Conservation (phyloP, 2,888 invertebrate species). For the Ommatoiulus sabulosus region DNA sequence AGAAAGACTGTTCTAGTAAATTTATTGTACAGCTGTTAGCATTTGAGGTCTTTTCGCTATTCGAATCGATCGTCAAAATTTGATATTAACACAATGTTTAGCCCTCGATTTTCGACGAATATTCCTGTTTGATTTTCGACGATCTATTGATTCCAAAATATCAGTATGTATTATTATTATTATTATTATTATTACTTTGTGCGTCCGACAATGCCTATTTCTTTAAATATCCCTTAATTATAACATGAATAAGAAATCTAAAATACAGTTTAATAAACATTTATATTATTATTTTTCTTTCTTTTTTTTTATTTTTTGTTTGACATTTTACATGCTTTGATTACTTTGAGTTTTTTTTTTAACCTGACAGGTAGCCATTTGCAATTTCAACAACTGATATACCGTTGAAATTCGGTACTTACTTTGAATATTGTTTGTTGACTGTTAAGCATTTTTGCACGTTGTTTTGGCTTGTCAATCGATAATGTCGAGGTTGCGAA, state of each 20-base stretch:
- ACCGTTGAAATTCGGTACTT: not conserved
- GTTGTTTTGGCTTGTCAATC: not conserved
- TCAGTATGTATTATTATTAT: not conserved
- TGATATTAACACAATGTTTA: not conserved
- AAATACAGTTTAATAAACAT: not conserved
- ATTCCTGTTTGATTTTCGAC: too few relatives aligned
- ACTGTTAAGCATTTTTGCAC: not conserved
- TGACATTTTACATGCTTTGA: too few relatives aligned
- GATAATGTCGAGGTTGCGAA: not conserved
- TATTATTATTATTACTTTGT: not conserved
- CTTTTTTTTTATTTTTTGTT: not conserved
- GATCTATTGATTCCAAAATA: not conserved
- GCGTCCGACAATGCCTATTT: not conserved
- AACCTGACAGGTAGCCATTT: not conserved
- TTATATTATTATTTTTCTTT: not conserved
- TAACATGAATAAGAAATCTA: not conserved
- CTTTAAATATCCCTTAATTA: not conserved
- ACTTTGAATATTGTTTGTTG: not conserved
- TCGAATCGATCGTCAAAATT: not conserved
- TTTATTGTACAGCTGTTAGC: slow-evolving; percentile 12
- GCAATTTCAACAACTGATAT: not conserved
- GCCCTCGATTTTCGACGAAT: not conserved
- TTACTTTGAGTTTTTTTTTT: not conserved
- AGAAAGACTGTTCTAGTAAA: slow-evolving; percentile 12
- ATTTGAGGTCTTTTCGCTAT: not conserved